Evolutionary conservation across 1,140 invertebrate genomes (phyloP), one percentile per base, ranked within the genome.

Genomic region (Brachionus angularis): DNA sequence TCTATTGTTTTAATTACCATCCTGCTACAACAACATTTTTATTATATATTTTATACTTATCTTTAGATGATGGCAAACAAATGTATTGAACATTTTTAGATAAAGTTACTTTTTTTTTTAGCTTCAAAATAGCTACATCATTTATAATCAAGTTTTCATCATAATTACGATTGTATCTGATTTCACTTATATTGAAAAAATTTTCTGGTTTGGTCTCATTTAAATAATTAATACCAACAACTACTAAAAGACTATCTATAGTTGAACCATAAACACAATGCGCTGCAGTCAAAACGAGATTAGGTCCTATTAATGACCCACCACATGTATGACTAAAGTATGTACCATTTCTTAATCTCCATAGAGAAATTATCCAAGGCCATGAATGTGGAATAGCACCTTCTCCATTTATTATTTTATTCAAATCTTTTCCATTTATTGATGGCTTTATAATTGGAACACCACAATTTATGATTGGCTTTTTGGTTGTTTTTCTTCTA

Each of bases 21-120:
- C n/a, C n/a, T n/a, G n/a, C n/a, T n/a, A n/a, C n/a, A n/a, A n/a
- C n/a, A n/a, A n/a, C n/a, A n/a, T n/a, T n/a, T n/a, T n/a, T n/a
- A n/a, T n/a, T n/a, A n/a, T n/a, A n/a, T n/a, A n/a, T n/a, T n/a
- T n/a, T n/a, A n/a, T n/a, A n/a, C n/a, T n/a, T n/a, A n/a, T n/a
- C n/a, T n/a, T n/a, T n/a, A n/a, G n/a, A n/a, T n/a, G n/a, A n/a
- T n/a, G n/a, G n/a, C n/a, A n/a, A n/a, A n/a, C n/a, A n/a, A n/a
- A n/a, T n/a, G n/a, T n/a, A n/a, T n/a, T n/a, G 18, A 58, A 58
- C 53, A 58, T 58, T 39, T 23, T 58, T 23, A 31, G 53, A 58
- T 39, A 50, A 36, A n/a, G 16, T 52, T 52, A 58, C 21, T 23
- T 7, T 58, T 58, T 39, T 23, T 8, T 67, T 67, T 23, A 67